Base-by-base conservation (phyloP, 2,113 vertebrate genomes). In the Recurvirostra avosetta region DNA sequence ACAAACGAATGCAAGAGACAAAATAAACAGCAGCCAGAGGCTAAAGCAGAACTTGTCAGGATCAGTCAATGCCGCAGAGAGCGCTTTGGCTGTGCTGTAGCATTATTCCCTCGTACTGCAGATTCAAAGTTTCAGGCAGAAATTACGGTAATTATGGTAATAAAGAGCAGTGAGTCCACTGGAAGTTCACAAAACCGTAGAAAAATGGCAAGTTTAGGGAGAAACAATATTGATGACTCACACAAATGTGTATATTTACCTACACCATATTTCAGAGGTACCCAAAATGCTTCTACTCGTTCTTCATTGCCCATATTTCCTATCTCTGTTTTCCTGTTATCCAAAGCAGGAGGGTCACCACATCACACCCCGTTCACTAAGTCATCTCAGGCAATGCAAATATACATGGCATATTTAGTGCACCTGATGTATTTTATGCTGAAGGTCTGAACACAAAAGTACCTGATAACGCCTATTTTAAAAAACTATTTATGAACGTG, bases 391-490 rank as follows among this genome's bases (percentile, higher is more conserved):
- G 40, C 53, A 43, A 4, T 2, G 14, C 61, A 72, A 91, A 16
- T 20, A 40, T 12, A 53, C 2, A 5, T 12, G 27, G 3, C 13
- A 1, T 6, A 8, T 56, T 86, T 34, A 47, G 4, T 16, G 18
- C n/a, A 41, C 26, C 30, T 27, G 23, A 40, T 5, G 5, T 5
- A 40, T 9, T 5, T 75, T 72, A 73, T 13, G 19, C 27, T 66
- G 30, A 61, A 66, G 10, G 32, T 45, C 59, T 73, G 27, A 56
- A 41, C 26, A 30, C 6, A 50, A 38, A 74, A 67, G 25, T 32
- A 36, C 4, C 10, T 45, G 22, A 34, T 29, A 21, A 21, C 4
- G 8, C 3, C 0, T 26, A 12, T 19, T 76, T 8, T 1, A 13
- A 47, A n/a, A 56, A 36, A 63, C 55, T 23, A 53, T 15, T 8